phyloP scores from a whole-genome alignment of 1,140 invertebrate genomes.

The Meteorus sp. region DNA sequence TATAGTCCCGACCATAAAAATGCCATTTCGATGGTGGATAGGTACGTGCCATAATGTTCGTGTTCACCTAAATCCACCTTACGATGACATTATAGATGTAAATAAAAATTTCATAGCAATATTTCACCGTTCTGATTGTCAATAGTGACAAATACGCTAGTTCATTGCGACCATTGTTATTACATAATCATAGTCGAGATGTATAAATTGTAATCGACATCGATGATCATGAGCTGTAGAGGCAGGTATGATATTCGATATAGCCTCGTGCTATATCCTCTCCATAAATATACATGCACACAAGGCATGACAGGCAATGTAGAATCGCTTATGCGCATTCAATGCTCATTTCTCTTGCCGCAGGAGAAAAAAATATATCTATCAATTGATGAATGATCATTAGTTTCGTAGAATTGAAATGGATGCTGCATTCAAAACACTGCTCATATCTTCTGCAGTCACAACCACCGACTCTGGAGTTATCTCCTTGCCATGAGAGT shows the following conservation, averaged over 20 bases:
- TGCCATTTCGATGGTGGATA: too few relatives aligned
- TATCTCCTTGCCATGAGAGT: too few relatives aligned
- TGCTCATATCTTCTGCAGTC: too few relatives aligned
- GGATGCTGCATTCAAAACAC: background rate
- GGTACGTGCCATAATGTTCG: too few relatives aligned
- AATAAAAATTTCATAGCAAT: too few relatives aligned
- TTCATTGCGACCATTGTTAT: background rate
- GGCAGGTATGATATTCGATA: background rate
- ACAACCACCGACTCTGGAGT: too few relatives aligned
- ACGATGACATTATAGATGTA: too few relatives aligned
- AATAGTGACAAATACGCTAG: background rate
- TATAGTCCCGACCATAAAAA: background rate
- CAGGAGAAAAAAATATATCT: background rate
- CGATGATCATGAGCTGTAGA: background rate
- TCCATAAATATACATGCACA: background rate
- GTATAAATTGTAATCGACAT: background rate
- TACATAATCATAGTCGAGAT: background rate
- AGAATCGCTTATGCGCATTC: background rate
- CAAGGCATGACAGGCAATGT: background rate
- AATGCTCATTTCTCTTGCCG: background rate
- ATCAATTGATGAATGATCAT: conserved; percentile 1
- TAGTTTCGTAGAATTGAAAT: conserved; percentile 13
- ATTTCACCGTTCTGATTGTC: too few relatives aligned
- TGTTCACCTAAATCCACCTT: too few relatives aligned
- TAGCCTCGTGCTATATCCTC: background rate